Evolutionary conservation across 2,113 vertebrate genomes (phyloP).

Genomic region (Nothobranchius kuhntae): DNA sequence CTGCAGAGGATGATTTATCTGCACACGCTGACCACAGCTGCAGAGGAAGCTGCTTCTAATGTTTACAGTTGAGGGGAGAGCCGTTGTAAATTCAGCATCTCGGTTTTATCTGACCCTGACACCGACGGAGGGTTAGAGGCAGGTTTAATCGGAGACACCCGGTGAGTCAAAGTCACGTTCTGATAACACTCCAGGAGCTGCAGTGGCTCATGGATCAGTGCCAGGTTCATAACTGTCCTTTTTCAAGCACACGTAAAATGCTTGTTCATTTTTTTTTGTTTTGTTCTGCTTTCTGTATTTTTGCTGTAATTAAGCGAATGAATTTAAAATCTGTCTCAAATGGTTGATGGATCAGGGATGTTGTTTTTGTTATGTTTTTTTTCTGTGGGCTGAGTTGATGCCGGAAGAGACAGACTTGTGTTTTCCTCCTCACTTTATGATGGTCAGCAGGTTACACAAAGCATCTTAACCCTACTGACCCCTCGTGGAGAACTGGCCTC

Average conservation of each 20-base stretch:
- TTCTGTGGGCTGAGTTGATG: too few relatives aligned
- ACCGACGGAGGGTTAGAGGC: background rate
- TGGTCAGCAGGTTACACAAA: slow-evolving; percentile 33
- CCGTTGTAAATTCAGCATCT: slow-evolving; percentile 16
- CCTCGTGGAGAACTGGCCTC: slow-evolving; percentile 3
- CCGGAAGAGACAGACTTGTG: too few relatives aligned
- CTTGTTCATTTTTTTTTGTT: too few relatives aligned
- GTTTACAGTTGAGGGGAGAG: slow-evolving; percentile 30
- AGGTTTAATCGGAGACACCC: background rate
- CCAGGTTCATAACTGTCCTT: background rate
- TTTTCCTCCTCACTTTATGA: background rate
- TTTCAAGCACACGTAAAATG: background rate
- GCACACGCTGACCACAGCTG: background rate
- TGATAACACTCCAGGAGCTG: background rate
- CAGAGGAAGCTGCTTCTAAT: slow-evolving; percentile 30
- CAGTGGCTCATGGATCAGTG: too few relatives aligned
- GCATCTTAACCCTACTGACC: slow-evolving; percentile 30
- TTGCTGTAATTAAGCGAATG: too few relatives aligned
- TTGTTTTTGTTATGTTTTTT: too few relatives aligned
- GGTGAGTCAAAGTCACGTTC: background rate
- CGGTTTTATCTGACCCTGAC: slow-evolving; percentile 19
- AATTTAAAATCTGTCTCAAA: background rate
- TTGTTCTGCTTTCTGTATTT: too few relatives aligned
- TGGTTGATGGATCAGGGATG: too few relatives aligned
- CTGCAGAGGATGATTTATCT: slow-evolving; percentile 14